Base-by-base conservation (phyloP, 2,113 vertebrate species). In the Toxostoma redivivum region DNA sequence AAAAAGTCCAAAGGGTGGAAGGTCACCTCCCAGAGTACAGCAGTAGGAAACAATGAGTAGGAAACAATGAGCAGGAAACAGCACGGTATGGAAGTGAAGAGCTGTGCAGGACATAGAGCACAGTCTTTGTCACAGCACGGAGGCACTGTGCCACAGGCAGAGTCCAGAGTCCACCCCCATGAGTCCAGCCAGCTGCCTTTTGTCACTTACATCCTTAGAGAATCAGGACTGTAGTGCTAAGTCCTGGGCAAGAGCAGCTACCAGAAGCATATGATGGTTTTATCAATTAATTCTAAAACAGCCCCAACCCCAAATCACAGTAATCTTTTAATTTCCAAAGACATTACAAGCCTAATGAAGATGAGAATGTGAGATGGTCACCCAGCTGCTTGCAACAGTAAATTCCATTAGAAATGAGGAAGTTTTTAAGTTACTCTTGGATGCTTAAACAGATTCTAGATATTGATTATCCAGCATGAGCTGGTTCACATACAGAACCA, bases 71-170 rank as follows among this genome's bases (percentile, higher is more conserved):
- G 15, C 25, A 60, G 60, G 74, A 60, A 65, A 30, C 0, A 12
- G 45, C 61, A 44, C 0, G 3, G 10, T 12, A 24, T 22, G 30
- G 69, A 67, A 51, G 17, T 15, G 56, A 38, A 56, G 62, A 58
- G 53, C 24, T 3, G 28, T 3, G 37, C 7, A 15, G 50, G 35
- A 45, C n/a, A 23, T 1, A 37, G 30, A 56, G 42, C 42, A 24
- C 0, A 1, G 37, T 11, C 30, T 35, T 60, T 1, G 0, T 19
- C 17, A 4, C 22, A 69, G 61, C 25, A 71, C 0, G 1, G 37
- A 64, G 16, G 54, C 33, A 35, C 19, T 1, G 44, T 5, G 3
- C 53, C 50, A 42, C 40, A 42, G 40, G 40, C 40, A 42, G 40
- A 42, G 40, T 42, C 40, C 40, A 42, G 50, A 51, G 48, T 50